A percentile compares a stretch with the other conserved stretches of the same genome.
Conservation (phyloP, 2,888 invertebrate species). For the Xestoiulus laeticollis region DNA sequence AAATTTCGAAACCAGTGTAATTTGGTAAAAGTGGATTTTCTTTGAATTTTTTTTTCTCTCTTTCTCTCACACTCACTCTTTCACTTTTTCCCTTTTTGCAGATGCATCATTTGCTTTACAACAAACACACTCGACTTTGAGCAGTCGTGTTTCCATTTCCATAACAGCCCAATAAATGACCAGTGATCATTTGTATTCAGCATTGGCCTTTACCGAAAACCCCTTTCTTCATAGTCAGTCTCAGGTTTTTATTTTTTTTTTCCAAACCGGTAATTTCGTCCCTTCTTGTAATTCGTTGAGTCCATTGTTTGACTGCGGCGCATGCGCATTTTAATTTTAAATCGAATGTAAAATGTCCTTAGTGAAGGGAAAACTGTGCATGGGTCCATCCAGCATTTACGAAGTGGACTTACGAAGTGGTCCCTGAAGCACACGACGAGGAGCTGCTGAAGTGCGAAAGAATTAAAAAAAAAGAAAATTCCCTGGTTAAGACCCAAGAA, state of each 20-base stretch:
- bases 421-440: neutral
- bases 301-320: conserved; percentile 25
- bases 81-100: neutral
- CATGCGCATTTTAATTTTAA: conserved; percentile 46
- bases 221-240: conserved; percentile 42
- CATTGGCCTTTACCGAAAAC: conserved; percentile 39
- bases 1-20: conserved; percentile 41
- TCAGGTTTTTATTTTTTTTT: conserved; percentile 36
- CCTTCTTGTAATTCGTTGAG: neutral
- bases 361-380: neutral
- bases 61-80: conserved; percentile 1
- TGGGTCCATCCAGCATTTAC: neutral
- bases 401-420: conserved; percentile 34
- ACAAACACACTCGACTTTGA: conserved; percentile 42
- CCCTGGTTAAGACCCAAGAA: neutral
- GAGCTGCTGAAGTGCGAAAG: neutral
- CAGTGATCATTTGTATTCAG: conserved; percentile 53
- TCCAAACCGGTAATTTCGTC: conserved; percentile 40
- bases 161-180: conserved; percentile 52
- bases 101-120: conserved; percentile 44
- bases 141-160: conserved; percentile 47
- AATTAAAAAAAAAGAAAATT: conserved; percentile 32
- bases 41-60: conserved; percentile 29
- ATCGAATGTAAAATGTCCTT: conserved; percentile 27
- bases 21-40: conserved; percentile 36